A percentile compares a stretch with the other conserved stretches of the same genome.
Evolutionary conservation across 2,888 invertebrate genomes (phyloP).

Genomic region (Cyclophora punctaria): DNA sequence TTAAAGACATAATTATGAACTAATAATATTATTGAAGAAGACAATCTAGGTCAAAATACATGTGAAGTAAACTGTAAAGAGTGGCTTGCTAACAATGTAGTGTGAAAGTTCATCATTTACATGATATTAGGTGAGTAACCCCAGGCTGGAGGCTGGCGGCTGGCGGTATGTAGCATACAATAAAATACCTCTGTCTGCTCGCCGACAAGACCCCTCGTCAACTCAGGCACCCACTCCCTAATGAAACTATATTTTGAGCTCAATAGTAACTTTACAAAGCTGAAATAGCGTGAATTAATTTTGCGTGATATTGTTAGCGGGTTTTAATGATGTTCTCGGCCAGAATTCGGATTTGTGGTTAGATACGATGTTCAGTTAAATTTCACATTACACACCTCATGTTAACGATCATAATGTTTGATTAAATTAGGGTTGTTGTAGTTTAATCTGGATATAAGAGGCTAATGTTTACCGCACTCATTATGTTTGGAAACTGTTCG

Average conservation of each 20-base stretch:
- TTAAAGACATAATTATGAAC: too few relatives aligned
- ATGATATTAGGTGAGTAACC: slow-evolving; percentile 22
- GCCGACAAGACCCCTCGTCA: slow-evolving; percentile 24
- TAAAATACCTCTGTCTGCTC: slow-evolving; percentile 31
- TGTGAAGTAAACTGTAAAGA: not conserved
- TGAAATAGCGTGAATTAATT: slow-evolving; percentile 20
- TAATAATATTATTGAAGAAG: too few relatives aligned
- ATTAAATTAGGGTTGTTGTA: too few relatives aligned
- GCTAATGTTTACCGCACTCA: too few relatives aligned
- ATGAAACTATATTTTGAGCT: slow-evolving; percentile 36
- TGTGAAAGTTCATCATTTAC: slow-evolving; percentile 22
- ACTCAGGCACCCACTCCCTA: slow-evolving; percentile 21
- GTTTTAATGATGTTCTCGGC: not conserved
- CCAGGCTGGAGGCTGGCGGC: slow-evolving; percentile 7
- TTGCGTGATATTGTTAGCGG: not conserved
- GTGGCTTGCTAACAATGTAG: not conserved
- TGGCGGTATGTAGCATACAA: slow-evolving; percentile 20
- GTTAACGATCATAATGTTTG: too few relatives aligned
- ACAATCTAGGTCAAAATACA: too few relatives aligned
- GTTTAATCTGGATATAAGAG: too few relatives aligned
- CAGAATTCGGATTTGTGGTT: not conserved
- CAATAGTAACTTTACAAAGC: slow-evolving; percentile 23
- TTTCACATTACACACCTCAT: not conserved
- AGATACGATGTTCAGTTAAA: not conserved
- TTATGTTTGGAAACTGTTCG: too few relatives aligned